These are phyloP conservation scores for Epirrhoe alternata DNA, from an alignment of 2,888 invertebrate genomes.

Conservation along the genomic window DNA sequence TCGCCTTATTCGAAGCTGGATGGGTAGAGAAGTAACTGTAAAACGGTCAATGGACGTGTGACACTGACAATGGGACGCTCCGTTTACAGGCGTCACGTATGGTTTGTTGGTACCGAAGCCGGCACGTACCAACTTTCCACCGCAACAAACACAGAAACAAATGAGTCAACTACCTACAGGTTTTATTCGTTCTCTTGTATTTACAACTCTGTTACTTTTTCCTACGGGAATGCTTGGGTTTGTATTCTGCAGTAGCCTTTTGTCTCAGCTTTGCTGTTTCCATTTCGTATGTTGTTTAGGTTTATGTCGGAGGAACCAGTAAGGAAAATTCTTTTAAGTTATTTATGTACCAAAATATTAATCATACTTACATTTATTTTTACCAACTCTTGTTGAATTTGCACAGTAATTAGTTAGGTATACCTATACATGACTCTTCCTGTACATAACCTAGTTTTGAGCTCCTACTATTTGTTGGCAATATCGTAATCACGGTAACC, in stretches of 20 bases:
- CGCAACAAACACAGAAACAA: conserved; percentile 59
- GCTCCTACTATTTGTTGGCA: conserved; percentile 23
- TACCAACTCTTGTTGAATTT: not conserved
- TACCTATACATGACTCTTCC: not conserved
- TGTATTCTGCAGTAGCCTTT: conserved; percentile 16
- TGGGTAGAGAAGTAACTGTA: conserved; percentile 75
- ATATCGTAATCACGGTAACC: conserved; percentile 43
- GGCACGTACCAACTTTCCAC: conserved; percentile 74
- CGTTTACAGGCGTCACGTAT: conserved; percentile 75
- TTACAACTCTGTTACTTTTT: conserved; percentile 39
- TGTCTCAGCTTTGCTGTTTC: conserved; percentile 1
- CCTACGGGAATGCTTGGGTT: conserved; percentile 31
- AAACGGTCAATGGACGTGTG: conserved; percentile 76
- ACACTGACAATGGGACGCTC: conserved; percentile 78
- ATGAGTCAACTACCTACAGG: conserved; percentile 51
- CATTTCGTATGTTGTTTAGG: conserved; percentile 8
- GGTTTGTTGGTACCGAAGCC: conserved; percentile 45
- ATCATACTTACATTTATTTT: too few relatives aligned
- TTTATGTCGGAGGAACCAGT: not conserved
- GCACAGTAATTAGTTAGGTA: not conserved
- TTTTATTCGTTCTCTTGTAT: conserved; percentile 49
- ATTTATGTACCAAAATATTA: too few relatives aligned
- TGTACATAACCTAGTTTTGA: conserved; percentile 20
- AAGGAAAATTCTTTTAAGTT: not conserved
- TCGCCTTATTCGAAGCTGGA: conserved; percentile 55